Percentiles rank a stretch among this genome's conserved stretches.
Conservation (phyloP, 2,113 vertebrate genomes). For the Uropsilus gracilis region DNA sequence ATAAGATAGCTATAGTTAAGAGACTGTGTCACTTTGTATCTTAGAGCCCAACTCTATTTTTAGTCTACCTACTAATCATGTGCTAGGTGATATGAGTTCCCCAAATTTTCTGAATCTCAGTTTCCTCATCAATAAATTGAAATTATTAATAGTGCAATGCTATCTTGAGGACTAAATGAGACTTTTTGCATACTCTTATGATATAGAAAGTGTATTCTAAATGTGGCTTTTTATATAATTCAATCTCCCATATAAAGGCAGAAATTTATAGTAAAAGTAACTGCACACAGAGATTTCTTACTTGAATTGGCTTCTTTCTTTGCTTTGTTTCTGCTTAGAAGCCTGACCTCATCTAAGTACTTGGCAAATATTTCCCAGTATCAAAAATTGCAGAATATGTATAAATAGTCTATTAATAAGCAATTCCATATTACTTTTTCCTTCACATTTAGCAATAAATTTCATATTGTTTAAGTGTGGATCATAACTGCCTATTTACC, state of each 20-base stretch:
- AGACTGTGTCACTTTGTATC: background rate
- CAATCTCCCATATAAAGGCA: background rate
- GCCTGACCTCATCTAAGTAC: background rate
- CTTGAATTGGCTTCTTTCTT: background rate
- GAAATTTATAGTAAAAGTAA: background rate
- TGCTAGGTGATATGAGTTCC: background rate
- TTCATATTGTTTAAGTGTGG: background rate
- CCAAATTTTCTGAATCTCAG: background rate
- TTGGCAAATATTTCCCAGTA: background rate
- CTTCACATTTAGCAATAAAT: background rate
- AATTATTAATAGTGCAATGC: background rate
- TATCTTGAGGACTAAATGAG: background rate
- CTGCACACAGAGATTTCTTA: background rate
- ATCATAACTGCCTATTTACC: background rate
- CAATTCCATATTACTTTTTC: background rate
- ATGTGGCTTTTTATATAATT: background rate
- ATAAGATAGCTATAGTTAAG: background rate
- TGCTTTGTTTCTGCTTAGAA: background rate
- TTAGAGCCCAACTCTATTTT: background rate
- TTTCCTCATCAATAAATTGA: slow-evolving; percentile 8
- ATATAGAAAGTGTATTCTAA: background rate
- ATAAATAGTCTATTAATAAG: background rate
- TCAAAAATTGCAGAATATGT: background rate
- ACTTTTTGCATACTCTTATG: background rate
- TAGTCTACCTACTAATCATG: background rate